phyloP scores from a whole-genome alignment of 2,888 invertebrate genomes.

The Petrolisthes manimaculis region DNA sequence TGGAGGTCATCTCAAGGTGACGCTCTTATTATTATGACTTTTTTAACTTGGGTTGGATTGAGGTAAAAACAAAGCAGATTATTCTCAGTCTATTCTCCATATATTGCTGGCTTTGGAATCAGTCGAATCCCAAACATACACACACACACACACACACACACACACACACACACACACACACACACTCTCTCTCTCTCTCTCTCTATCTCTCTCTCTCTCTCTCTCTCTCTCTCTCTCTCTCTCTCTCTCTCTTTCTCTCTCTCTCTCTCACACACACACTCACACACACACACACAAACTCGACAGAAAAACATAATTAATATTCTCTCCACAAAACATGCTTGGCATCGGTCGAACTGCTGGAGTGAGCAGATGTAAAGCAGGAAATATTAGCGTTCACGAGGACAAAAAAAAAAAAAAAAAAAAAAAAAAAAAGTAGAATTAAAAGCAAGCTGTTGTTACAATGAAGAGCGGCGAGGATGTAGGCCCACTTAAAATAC shows the following conservation, averaged over 20 bases:
- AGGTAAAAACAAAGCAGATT: too few species aligned
- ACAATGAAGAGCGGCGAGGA: too few species aligned
- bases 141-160: constrained; percentile 11
- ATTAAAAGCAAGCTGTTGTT: too few species aligned
- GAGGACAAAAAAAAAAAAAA: background rate
- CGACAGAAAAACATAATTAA: background rate
- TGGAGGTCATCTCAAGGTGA: background rate
- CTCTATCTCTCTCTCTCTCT: background rate
- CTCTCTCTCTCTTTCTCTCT: background rate
- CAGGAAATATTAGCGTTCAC: background rate
- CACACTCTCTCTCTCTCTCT: background rate
- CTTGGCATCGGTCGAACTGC: too few species aligned
- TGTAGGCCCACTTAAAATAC: too few species aligned
- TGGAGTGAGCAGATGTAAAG: too few species aligned
- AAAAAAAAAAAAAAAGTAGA: background rate
- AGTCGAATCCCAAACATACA: background rate
- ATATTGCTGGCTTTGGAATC: too few species aligned
- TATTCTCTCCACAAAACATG: too few species aligned
- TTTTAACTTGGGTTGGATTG: too few species aligned
- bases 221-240: background rate
- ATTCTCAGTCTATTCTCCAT: too few species aligned
- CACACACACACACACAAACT: too few species aligned
- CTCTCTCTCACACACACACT: background rate
- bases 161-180: constrained; percentile 4
- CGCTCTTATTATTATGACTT: too few species aligned